Percentiles rank a stretch among this genome's conserved stretches.
These are phyloP conservation scores for Pyrgilauda ruficollis DNA, from an alignment of 2,113 vertebrate species.

Conservation along the genomic window DNA sequence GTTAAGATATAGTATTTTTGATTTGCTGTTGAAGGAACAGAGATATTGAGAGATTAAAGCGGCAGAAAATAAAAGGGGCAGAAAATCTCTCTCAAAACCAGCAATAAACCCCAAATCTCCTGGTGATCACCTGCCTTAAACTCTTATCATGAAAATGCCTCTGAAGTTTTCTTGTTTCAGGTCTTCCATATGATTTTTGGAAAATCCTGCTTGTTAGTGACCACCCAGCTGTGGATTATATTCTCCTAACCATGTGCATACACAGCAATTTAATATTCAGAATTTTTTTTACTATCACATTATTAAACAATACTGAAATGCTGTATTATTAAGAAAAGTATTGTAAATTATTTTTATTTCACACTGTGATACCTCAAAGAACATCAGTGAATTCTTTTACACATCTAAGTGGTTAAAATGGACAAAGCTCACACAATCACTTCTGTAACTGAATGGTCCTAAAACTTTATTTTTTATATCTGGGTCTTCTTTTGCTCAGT, in stretches of 20 bases:
- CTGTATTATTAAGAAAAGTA: background rate
- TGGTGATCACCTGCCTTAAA: background rate
- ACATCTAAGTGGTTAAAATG: background rate
- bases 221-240: background rate
- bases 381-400: background rate
- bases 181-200: background rate
- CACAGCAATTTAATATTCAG: background rate
- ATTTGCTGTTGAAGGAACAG: background rate
- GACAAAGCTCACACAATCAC: background rate
- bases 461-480: background rate
- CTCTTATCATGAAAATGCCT: background rate
- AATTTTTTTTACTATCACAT: background rate
- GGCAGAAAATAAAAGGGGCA: background rate
- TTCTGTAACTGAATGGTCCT: background rate
- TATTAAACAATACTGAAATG: background rate
- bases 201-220: background rate
- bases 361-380: background rate
- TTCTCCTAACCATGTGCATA: background rate
- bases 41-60: background rate
- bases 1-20: background rate
- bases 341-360: background rate
- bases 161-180: background rate
- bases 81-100: background rate
- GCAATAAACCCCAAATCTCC: background rate
- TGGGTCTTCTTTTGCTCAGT: background rate